Evolutionary conservation across 2,113 vertebrate species (phyloP), one percentile per base, ranked within the genome.

Genomic region (Halcyon senegalensis): DNA sequence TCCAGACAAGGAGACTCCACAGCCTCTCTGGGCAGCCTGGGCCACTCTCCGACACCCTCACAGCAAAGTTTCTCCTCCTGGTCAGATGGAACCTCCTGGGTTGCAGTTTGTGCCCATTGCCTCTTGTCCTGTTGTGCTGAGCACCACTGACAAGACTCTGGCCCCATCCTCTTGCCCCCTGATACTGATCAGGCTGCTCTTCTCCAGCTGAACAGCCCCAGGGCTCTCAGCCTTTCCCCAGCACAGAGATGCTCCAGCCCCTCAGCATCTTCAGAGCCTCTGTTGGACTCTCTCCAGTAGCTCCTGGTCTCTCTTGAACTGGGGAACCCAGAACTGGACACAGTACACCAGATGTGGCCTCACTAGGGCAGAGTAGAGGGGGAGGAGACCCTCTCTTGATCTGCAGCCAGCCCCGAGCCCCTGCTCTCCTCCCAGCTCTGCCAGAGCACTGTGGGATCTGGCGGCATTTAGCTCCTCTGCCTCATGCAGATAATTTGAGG

Each of bases 381-480:
- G 39, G 18, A 30, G 41, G 30, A 67, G 64, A 44, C 44, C 30
- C 30, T 46, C 64, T 30, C 64, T 66, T 4, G 15, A 43, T 30
- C 19, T 66, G 39, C 41, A 66, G 67, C n/a, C 11, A 5, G 46
- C 44, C n/a, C 69, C 16, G 2, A 44, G 43, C 20, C 43, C 78
- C 83, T 30, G 76, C 27, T 73, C 79, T 33, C 11, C 91, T 30
- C 37, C 28, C 75, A 37, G 67, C 53, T 9, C 60, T 51, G 48
- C 63, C 68, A 55, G 60, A 37, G 27, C 1, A 0, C 64, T 23
- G 72, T 0, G 0, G 73, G 78, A 1, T 3, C 62, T 2, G 43
- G 41, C 10, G 41, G 33, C 33, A 6, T 20, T 69, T 3, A 24
- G 9, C 37, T 78, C 51, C 0, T 4, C 63, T 3, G 5, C 28